Evolutionary conservation across 2,888 invertebrate species (phyloP).

Genomic region (Diogma glabrata): DNA sequence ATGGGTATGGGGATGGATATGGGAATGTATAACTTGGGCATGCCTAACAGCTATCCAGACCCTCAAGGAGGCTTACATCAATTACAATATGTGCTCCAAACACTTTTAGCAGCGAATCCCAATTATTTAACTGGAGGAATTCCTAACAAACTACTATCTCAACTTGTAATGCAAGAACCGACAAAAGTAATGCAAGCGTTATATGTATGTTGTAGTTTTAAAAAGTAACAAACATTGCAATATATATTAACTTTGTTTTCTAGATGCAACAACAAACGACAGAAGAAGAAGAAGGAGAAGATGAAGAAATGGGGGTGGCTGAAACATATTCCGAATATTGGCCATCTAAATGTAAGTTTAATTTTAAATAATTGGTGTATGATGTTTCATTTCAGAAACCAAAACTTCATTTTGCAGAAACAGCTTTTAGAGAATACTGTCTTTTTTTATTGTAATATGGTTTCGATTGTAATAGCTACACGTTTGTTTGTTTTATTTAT

Average conservation of each 20-base stretch:
- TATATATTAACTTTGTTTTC: not conserved
- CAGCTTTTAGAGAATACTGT: too few relatives aligned
- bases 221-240: not conserved
- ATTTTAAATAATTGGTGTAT: not conserved
- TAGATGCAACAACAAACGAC: conserved; percentile 17
- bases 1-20: conserved; percentile 6
- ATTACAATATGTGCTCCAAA: conserved; percentile 28
- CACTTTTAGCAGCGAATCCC: conserved; percentile 33
- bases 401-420: too few relatives aligned
- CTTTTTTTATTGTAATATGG: too few relatives aligned
- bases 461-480: too few relatives aligned
- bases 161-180: conserved; percentile 46
- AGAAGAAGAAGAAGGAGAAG: conserved; percentile 76
- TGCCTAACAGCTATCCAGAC: not conserved
- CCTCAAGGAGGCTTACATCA: conserved; percentile 1
- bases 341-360: conserved; percentile 89
- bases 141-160: conserved; percentile 45
- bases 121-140: conserved; percentile 36
- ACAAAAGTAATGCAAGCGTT: conserved; percentile 32
- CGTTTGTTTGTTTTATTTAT: too few relatives aligned
- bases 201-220: conserved; percentile 17
- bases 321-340: conserved; percentile 98
- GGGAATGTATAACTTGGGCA: conserved; percentile 3
- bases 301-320: conserved; percentile 94
- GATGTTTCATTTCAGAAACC: too few relatives aligned